These are phyloP conservation scores for Ctena decussata DNA, from an alignment of 2,888 invertebrate genomes.

Conservation along the genomic window DNA sequence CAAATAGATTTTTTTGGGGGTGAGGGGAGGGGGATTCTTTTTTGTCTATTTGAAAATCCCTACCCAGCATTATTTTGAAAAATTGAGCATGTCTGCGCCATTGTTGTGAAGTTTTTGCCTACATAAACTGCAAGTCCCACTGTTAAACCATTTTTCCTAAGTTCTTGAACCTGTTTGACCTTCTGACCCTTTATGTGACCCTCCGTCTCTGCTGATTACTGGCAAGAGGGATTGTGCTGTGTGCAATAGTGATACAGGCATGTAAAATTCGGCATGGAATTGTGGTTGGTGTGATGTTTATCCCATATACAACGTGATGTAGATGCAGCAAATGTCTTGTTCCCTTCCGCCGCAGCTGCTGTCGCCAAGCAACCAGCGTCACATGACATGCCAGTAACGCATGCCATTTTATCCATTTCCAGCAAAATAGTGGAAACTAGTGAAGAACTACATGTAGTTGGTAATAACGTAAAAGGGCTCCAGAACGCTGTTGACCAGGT, in stretches of 20 bases:
- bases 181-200: not conserved
- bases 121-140: slow-evolving; percentile 30
- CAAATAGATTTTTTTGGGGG: not conserved
- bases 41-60: not conserved
- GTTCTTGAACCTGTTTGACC: not conserved
- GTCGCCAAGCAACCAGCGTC: slow-evolving; percentile 17
- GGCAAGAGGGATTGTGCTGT: slow-evolving; percentile 1
- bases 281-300: slow-evolving; percentile 25
- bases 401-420: slow-evolving; percentile 79
- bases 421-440: slow-evolving; percentile 99
- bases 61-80: not conserved
- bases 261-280: slow-evolving; percentile 27
- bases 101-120: not conserved
- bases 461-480: slow-evolving; percentile 99
- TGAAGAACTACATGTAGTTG: slow-evolving; percentile 99
- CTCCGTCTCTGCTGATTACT: not conserved
- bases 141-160: not conserved
- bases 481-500: slow-evolving; percentile 91
- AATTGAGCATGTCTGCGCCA: not conserved
- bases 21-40: no score
- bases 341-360: slow-evolving; percentile 34
- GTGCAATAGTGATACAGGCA: not conserved
- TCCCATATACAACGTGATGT: not conserved
- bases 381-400: slow-evolving; percentile 61
- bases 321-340: not conserved